A percentile compares a stretch with the other conserved stretches of the same genome.
phyloP scores from a whole-genome alignment of 2,113 vertebrate species.

The Sinosuthora webbiana region DNA sequence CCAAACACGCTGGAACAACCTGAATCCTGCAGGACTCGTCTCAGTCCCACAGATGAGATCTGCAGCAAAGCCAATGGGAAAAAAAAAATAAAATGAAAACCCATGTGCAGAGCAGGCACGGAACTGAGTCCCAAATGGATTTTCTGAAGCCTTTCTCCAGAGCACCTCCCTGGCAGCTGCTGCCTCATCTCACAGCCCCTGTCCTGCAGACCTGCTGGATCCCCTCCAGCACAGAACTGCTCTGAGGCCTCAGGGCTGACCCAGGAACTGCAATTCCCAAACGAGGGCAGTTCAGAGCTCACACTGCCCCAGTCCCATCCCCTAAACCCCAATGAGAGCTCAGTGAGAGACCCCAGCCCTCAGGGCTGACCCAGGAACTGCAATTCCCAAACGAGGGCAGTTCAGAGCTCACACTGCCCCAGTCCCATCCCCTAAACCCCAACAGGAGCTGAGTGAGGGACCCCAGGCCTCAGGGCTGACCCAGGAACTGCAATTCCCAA shows the following conservation, averaged over 20 bases:
- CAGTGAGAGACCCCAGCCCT: too few species aligned
- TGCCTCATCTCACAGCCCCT: not conserved
- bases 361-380: not conserved
- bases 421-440: too few species aligned
- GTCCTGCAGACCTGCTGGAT: not conserved
- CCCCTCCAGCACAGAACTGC: not conserved
- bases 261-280: not conserved
- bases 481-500: not conserved
- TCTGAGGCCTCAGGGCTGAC: not conserved
- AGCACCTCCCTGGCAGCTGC: constrained; percentile 16
- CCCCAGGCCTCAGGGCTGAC: not conserved
- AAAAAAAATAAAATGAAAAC: not conserved
- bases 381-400: not conserved
- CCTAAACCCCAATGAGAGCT: too few species aligned
- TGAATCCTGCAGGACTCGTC: not conserved
- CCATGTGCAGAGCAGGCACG: not conserved
- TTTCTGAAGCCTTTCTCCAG: not conserved
- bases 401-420: not conserved
- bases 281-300: not conserved
- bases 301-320: fast-evolving
- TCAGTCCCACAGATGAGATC: not conserved
- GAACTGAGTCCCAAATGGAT: not conserved
- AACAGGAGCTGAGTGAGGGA: too few species aligned
- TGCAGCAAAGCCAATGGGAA: not conserved
- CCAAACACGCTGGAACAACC: not conserved